Percentiles rank a stretch among this genome's conserved stretches.
These are phyloP conservation scores for Echeneis naucrates DNA, from an alignment of 2,797 vertebrate genomes.

Conservation along the genomic window DNA sequence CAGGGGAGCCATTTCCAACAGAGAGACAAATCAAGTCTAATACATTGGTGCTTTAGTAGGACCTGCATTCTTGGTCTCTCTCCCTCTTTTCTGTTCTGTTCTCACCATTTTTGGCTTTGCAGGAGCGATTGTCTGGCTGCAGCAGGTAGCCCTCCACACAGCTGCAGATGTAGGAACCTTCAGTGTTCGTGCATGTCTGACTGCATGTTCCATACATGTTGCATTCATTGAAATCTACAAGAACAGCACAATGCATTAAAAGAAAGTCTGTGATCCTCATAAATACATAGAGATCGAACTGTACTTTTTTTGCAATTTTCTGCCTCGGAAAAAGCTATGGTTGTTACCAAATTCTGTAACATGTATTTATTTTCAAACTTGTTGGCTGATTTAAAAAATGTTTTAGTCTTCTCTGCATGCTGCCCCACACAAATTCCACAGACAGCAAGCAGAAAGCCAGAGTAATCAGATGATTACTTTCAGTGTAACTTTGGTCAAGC, in stretches of 20 bases:
- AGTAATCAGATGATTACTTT: conserved; percentile 28
- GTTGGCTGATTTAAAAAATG: background rate
- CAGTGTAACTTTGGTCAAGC: conserved; percentile 12
- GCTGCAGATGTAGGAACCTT: conserved; percentile 93
- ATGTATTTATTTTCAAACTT: background rate
- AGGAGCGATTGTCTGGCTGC: conserved; percentile 96
- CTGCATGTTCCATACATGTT: conserved; percentile 93
- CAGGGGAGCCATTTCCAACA: conserved; percentile 12
- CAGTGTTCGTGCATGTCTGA: conserved; percentile 92
- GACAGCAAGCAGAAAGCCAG: background rate
- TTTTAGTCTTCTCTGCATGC: conserved; percentile 6
- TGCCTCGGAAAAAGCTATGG: background rate
- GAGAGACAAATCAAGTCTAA: conserved; percentile 20
- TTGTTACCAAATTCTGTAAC: background rate
- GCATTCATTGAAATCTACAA: conserved; percentile 95
- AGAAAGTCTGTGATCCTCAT: background rate
- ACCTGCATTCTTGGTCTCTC: conserved; percentile 9
- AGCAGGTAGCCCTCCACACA: conserved; percentile 96
- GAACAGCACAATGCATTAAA: background rate
- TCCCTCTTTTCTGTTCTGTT: background rate
- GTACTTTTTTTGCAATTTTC: background rate
- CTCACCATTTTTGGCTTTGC: conserved; percentile 98
- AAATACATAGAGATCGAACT: background rate
- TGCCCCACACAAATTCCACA: background rate
- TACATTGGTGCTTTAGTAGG: conserved; percentile 7